Percentiles rank a stretch among this genome's conserved stretches.
Evolutionary conservation across 2,888 invertebrate species (phyloP).

Genomic region (Trichacis sp.): DNA sequence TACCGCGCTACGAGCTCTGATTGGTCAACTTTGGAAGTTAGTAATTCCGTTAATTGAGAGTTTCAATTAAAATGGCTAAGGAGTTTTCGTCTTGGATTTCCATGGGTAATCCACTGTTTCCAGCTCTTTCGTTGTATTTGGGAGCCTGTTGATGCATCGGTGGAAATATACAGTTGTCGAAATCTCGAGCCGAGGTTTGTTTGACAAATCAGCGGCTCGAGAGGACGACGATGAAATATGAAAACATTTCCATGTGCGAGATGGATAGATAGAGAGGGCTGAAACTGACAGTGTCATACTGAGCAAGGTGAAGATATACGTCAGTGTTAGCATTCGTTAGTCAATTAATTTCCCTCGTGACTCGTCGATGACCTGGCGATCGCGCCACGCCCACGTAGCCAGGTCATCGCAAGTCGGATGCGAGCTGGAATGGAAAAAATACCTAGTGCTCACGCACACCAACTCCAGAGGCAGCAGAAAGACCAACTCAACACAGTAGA

Average conservation of each 20-base stretch:
- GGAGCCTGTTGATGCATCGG: constrained; percentile 26
- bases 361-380: constrained; percentile 31
- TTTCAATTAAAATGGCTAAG: too few species aligned
- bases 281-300: constrained; percentile 69
- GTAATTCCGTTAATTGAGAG: too few species aligned
- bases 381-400: constrained; percentile 19
- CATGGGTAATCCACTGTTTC: too few species aligned
- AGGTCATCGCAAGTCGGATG: constrained; percentile 40
- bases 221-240: constrained; percentile 41
- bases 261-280: constrained; percentile 58
- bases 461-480: constrained; percentile 9
- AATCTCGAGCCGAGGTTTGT: constrained; percentile 19
- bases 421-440: constrained; percentile 13
- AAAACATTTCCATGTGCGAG: too few species aligned
- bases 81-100: too few species aligned
- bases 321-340: constrained; percentile 64
- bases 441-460: constrained; percentile 14
- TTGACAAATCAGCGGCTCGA: constrained; percentile 13
- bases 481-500: too few species aligned
- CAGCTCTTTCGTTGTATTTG: too few species aligned
- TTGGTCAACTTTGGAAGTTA: too few species aligned
- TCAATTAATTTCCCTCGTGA: constrained; percentile 34
- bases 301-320: constrained; percentile 70
- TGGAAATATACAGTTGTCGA: constrained; percentile 16
- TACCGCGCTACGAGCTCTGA: too few species aligned